Percentiles rank a stretch among this genome's conserved stretches.
These are phyloP conservation scores for Dysmachus trigonus DNA, from an alignment of 2,888 invertebrate species.

Conservation along the genomic window DNA sequence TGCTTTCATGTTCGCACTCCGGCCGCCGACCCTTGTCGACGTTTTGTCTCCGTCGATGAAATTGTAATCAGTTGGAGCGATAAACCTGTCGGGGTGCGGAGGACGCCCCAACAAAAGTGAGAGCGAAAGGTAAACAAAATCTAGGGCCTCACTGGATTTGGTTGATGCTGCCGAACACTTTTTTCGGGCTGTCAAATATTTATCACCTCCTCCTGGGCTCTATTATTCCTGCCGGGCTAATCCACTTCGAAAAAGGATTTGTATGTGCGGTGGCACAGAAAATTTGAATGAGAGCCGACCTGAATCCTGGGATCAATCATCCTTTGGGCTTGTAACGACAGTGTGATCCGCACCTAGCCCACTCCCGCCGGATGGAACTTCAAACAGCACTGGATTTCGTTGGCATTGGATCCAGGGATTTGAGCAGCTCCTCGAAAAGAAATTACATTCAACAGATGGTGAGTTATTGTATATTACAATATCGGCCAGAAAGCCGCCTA, in stretches of 20 bases:
- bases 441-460: constrained; percentile 40
- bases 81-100: neutral
- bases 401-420: neutral
- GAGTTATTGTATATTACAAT: neutral
- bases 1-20: constrained; percentile 3
- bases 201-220: neutral
- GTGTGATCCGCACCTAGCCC: neutral
- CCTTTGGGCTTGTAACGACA: neutral
- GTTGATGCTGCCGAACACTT: neutral
- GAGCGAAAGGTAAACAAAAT: constrained; percentile 14
- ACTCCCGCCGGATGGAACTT: neutral
- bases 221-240: neutral
- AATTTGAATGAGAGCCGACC: neutral
- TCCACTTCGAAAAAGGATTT: constrained; percentile 15
- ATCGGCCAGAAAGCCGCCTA: neutral
- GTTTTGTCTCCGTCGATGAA: constrained; percentile 21
- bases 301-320: neutral
- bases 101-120: neutral
- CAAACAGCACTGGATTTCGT: neutral
- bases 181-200: constrained; percentile 33
- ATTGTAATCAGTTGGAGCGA: constrained; percentile 27
- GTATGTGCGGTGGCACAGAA: neutral
- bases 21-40: neutral
- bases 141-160: neutral
- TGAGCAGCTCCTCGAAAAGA: neutral